Percentiles rank a stretch among this genome's conserved stretches.
Evolutionary conservation across 2,797 vertebrate genomes (phyloP).

Genomic region (Takifugu rubripes): DNA sequence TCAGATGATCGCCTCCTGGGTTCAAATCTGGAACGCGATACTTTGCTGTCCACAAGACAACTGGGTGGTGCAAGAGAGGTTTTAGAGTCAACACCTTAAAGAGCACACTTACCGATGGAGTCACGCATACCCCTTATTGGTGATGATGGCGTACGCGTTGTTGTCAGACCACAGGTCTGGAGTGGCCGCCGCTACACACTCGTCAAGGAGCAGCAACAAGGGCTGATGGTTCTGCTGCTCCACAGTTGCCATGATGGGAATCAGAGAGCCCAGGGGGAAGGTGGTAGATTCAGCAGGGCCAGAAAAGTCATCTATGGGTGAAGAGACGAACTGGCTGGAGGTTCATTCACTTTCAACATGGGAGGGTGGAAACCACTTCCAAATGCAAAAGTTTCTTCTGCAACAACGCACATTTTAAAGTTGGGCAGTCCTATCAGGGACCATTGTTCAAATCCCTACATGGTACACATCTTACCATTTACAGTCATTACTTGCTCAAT

Average conservation of each 20-base stretch:
- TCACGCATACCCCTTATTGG: constrained; percentile 74
- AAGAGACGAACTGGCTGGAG: rapidly evolving
- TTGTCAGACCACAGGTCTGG: constrained; percentile 31
- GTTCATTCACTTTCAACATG: no score
- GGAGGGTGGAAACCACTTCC: no score
- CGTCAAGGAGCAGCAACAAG: constrained; percentile 74
- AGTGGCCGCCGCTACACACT: constrained; percentile 66
- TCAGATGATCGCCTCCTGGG: constrained; percentile 55
- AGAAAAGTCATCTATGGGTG: constrained; percentile 69
- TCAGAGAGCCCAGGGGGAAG: constrained; percentile 67
- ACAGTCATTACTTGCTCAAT: no score
- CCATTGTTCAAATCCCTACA: no score
- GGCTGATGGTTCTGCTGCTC: constrained; percentile 63
- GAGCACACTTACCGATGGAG: background rate
- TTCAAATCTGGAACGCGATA: constrained; percentile 62
- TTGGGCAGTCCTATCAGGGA: no score
- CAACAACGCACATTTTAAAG: no score
- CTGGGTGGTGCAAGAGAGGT: constrained; percentile 36
- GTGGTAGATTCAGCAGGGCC: constrained; percentile 31
- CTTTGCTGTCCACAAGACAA: constrained; percentile 74
- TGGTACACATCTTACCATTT: no score
- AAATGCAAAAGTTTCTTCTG: no score
- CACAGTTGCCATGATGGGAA: constrained; percentile 75
- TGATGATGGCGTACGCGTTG: constrained; percentile 65
- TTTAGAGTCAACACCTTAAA: background rate